phyloP scores from a whole-genome alignment of 2,797 vertebrate species.

The Gambelia wislizenii region DNA sequence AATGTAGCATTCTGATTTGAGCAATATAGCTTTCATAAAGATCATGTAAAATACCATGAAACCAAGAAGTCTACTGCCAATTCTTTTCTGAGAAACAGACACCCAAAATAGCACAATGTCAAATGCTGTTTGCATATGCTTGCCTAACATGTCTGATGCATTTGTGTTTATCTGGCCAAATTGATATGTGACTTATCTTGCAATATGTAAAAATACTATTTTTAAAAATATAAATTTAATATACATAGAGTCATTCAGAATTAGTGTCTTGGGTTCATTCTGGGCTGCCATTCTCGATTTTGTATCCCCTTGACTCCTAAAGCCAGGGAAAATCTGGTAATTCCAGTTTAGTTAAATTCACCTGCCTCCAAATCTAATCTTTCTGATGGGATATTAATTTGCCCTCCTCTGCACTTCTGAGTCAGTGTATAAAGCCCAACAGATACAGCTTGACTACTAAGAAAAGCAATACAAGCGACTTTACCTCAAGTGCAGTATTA shows the following conservation, averaged over 20 bases:
- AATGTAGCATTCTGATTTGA: background rate
- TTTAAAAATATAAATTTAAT: constrained; percentile 13
- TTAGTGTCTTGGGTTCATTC: background rate
- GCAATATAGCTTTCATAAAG: constrained; percentile 26
- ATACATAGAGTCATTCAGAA: constrained; percentile 25
- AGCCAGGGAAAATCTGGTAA: background rate
- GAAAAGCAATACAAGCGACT: background rate
- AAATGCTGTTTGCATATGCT: constrained; percentile 55
- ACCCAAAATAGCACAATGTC: constrained; percentile 67
- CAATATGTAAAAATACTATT: constrained; percentile 44
- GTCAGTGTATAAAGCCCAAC: background rate
- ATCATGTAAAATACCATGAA: constrained; percentile 28
- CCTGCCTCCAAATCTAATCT: constrained; percentile 7
- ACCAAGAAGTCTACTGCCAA: constrained; percentile 29
- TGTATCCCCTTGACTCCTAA: background rate
- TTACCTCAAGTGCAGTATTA: background rate
- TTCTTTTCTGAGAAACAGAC: constrained; percentile 47
- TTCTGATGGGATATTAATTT: background rate
- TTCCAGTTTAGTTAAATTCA: background rate
- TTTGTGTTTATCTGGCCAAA: constrained; percentile 50
- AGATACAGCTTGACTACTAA: background rate
- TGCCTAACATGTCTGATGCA: constrained; percentile 54
- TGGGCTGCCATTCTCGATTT: background rate
- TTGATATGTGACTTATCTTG: constrained; percentile 48
- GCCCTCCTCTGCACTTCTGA: background rate